Base-by-base conservation (phyloP, 2,797 vertebrate genomes). In the Xenopus petersii region DNA sequence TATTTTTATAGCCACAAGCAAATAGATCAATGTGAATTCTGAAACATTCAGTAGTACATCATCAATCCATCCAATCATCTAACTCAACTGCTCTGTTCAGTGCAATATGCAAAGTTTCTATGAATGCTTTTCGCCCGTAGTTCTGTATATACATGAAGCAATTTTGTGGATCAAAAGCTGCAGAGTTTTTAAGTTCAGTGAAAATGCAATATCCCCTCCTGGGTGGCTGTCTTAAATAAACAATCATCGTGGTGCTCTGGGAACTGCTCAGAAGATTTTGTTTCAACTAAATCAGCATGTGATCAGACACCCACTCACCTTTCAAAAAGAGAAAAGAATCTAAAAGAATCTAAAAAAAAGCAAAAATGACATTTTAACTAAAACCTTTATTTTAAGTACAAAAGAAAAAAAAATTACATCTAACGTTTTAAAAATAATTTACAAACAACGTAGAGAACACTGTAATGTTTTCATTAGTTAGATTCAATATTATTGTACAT, bases 131-230 rank as follows among this genome's bases (percentile, higher is more conserved):
- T 47, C 66, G 63, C 75, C 63, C 66, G 69, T 10, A 71, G 63
- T 67, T 72, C 60, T 55, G 70, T 77, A 67, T 77, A 73, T 67
- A 77, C 70, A 77, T 72, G 70, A 77, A 77, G 64, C 70, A 63
- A 77, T 77, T 49, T 68, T 71, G 75, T 73, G 70, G 55, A 73
- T 77, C 64, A 77, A 77, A 77, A 55, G 54, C 26, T 49, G 12
- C n/a, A 61, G 69, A 26, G 7, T 61, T 68, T 47, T 62, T 62
- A 67, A 63, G 55, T 63, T 63, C 33, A 68, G 66, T 60, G 60
- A 71, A 77, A 77, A 77, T 73, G 46, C 64, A 72, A 26, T 64
- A 49, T 59, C 64, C 65, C 46, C 65, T 61, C 49, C 56, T 73
- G 75, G 65, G 16, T 51, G 54, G 64, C 36, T 30, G 36, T 64